A percentile compares a stretch with the other conserved stretches of the same genome.
These are phyloP conservation scores for Sicus ferrugineus DNA, from an alignment of 2,888 invertebrate genomes.

Conservation along the genomic window DNA sequence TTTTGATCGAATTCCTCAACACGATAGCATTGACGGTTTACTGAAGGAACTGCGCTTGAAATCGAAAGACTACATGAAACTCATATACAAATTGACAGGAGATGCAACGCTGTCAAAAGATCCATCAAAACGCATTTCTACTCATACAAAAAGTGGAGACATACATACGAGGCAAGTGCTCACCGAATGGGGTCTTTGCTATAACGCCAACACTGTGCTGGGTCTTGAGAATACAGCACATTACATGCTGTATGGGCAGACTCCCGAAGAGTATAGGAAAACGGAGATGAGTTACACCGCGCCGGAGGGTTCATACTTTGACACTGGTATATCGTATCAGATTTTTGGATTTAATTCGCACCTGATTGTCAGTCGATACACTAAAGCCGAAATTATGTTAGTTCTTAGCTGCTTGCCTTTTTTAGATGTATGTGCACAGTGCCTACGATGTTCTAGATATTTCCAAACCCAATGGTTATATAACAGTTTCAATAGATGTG, in stretches of 20 bases:
- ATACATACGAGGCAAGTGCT: constrained; percentile 55
- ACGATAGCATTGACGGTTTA: constrained; percentile 48
- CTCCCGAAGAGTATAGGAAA: constrained; percentile 41
- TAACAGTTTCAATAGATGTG: constrained; percentile 37
- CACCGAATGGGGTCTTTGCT: constrained; percentile 62
- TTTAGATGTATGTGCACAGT: constrained; percentile 43
- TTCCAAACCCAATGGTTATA: constrained; percentile 40
- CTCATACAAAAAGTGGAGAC: constrained; percentile 45
- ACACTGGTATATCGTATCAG: constrained; percentile 52
- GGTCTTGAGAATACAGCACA: constrained; percentile 52
- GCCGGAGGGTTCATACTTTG: constrained; percentile 50
- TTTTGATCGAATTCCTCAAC: constrained; percentile 56
- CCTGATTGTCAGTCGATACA: constrained; percentile 38
- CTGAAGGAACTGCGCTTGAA: constrained; percentile 48
- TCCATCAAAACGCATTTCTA: constrained; percentile 43
- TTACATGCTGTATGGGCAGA: constrained; percentile 51
- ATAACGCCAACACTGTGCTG: constrained; percentile 52
- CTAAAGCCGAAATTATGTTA: not conserved
- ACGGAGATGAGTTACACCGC: constrained; percentile 9
- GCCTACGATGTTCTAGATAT: constrained; percentile 44
- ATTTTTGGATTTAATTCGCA: constrained; percentile 54
- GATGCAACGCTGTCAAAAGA: constrained; percentile 45
- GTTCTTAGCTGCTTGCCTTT: not conserved
- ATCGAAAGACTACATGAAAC: constrained; percentile 56
- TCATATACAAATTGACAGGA: constrained; percentile 60